Percentiles rank a stretch among this genome's conserved stretches.
Evolutionary conservation across 2,888 invertebrate species (phyloP).

Genomic region (Dorcus hopei): DNA sequence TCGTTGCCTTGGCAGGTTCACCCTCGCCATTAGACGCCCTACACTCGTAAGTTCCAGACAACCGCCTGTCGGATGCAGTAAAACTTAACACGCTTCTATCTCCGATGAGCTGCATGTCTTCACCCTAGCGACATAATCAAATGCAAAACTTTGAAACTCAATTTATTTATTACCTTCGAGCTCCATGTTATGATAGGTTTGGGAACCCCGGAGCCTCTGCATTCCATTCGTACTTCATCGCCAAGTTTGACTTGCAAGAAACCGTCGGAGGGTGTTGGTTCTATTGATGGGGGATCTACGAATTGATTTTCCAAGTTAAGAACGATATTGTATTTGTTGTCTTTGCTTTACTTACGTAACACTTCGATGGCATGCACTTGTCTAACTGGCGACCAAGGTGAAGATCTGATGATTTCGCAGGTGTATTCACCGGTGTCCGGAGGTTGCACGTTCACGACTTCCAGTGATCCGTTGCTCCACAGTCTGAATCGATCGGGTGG

Average conservation of each 20-base stretch:
- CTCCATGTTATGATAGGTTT: constrained; percentile 71
- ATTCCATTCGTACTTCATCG: constrained; percentile 71
- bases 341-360: constrained; percentile 59
- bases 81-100: constrained; percentile 62
- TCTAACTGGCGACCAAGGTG: constrained; percentile 65
- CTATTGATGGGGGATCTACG: constrained; percentile 67
- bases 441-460: constrained; percentile 57
- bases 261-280: constrained; percentile 65
- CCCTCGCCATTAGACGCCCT: constrained; percentile 73
- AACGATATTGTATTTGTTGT: neutral
- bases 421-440: constrained; percentile 65
- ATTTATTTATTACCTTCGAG: constrained; percentile 47
- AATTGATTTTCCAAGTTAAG: neutral
- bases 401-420: constrained; percentile 63
- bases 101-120: constrained; percentile 59
- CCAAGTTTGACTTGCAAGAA: constrained; percentile 70
- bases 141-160: constrained; percentile 17
- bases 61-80: constrained; percentile 61
- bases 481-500: constrained; percentile 59
- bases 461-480: constrained; percentile 70
- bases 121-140: constrained; percentile 50
- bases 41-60: constrained; percentile 73
- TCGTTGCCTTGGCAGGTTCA: constrained; percentile 63
- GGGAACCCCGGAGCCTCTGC: constrained; percentile 69
- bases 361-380: constrained; percentile 78